Evolutionary conservation across 2,113 vertebrate species (phyloP).

Genomic region (Hippocampus barbouri): DNA sequence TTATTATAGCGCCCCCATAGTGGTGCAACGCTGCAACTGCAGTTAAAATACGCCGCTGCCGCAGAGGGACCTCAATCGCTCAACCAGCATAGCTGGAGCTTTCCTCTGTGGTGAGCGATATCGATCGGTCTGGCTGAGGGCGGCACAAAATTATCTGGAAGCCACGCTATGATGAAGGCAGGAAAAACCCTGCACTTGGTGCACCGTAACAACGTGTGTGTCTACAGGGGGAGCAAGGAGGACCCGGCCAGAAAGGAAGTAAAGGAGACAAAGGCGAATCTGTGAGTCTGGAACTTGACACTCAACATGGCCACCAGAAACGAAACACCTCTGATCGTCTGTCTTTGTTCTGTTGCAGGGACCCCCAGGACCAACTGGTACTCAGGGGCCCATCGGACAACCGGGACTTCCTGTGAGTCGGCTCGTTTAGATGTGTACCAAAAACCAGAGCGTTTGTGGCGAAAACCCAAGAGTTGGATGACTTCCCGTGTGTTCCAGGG

Average conservation of each 20-base stretch:
- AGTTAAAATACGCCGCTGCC: too few species aligned
- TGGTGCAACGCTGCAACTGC: too few species aligned
- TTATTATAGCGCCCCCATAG: too few species aligned
- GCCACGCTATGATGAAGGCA: too few species aligned
- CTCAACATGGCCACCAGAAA: neutral
- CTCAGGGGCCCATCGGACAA: constrained; percentile 90
- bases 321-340: neutral
- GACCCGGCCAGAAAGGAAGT: constrained; percentile 76
- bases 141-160: too few species aligned
- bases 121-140: too few species aligned
- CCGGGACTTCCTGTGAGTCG: constrained; percentile 74
- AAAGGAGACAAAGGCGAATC: constrained; percentile 79
- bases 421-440: neutral
- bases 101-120: too few species aligned
- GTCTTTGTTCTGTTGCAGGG: constrained; percentile 54
- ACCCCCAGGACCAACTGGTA: constrained; percentile 72
- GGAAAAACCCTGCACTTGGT: neutral
- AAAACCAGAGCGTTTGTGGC: neutral
- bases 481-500: constrained; percentile 65
- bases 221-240: constrained; percentile 72
- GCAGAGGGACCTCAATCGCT: too few species aligned
- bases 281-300: constrained; percentile 50
- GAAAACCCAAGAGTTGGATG: neutral
- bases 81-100: too few species aligned
- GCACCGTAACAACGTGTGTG: constrained; percentile 11